These are phyloP conservation scores for human (Homo sapiens) DNA, from an alignment of 2,113 vertebrate species.

Conservation along the genomic window DNA sequence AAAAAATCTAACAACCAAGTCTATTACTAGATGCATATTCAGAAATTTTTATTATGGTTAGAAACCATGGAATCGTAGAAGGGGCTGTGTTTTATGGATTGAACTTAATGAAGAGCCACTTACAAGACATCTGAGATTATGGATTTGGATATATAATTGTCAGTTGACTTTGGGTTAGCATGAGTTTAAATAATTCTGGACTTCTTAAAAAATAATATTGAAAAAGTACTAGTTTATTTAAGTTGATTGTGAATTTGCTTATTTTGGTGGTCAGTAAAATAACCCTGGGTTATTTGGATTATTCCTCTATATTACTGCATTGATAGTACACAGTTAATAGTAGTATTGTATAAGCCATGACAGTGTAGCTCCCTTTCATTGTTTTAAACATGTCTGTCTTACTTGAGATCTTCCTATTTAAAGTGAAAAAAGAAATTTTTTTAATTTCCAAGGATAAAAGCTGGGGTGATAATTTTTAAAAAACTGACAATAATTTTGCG, in stretches of 20 bases:
- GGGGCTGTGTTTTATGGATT: conserved; percentile 20
- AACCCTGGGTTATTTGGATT: neutral
- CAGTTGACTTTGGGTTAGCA: neutral
- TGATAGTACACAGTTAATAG: neutral
- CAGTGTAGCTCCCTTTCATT: neutral
- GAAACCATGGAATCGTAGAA: neutral
- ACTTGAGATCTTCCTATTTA: neutral
- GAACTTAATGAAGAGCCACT: neutral
- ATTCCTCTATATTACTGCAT: neutral
- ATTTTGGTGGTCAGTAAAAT: neutral
- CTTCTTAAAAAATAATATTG: neutral
- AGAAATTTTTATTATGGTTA: neutral
- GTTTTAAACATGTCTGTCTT: neutral
- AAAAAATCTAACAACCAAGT: neutral
- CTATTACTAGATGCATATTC: neutral
- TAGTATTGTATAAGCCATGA: neutral
- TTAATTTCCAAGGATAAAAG: conserved; percentile 15
- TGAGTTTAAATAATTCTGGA: conserved; percentile 22
- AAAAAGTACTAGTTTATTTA: conserved; percentile 10
- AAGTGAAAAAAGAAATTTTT: neutral
- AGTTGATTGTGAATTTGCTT: neutral
- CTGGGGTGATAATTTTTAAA: neutral
- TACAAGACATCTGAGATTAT: conserved; percentile 6
- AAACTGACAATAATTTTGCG: neutral
- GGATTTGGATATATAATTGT: neutral